phyloP scores from a whole-genome alignment of 2,888 invertebrate genomes.

The Allygus modestus region DNA sequence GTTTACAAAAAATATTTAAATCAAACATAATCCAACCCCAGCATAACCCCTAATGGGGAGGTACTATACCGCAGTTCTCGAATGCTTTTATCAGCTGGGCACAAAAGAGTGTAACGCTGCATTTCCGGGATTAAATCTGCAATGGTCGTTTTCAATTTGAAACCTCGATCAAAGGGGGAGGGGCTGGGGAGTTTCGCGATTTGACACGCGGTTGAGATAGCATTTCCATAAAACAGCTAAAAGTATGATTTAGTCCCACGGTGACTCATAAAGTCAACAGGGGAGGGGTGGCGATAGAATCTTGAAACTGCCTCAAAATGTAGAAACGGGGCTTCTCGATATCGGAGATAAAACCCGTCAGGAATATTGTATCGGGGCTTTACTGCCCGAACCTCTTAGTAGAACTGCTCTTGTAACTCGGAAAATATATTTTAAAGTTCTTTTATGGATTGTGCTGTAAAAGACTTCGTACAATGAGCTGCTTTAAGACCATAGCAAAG shows the following conservation, averaged over 20 bases:
- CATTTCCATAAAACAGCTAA: slow-evolving; percentile 63
- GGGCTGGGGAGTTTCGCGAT: slow-evolving; percentile 31
- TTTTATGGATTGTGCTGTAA: slow-evolving; percentile 35
- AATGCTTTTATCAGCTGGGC: slow-evolving; percentile 23
- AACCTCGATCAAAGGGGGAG: background rate
- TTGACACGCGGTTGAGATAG: slow-evolving; percentile 44
- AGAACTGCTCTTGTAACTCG: slow-evolving; percentile 33
- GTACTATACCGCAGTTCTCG: background rate
- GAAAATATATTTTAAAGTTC: slow-evolving; percentile 7
- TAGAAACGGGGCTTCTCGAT: slow-evolving; percentile 37
- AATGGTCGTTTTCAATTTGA: slow-evolving; percentile 57
- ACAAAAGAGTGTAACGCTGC: slow-evolving; percentile 17
- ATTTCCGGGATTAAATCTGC: slow-evolving; percentile 43
- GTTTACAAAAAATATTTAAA: background rate
- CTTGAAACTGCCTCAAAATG: slow-evolving; percentile 43
- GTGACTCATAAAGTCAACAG: slow-evolving; percentile 44
- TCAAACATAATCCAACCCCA: background rate
- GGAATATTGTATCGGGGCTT: slow-evolving; percentile 4
- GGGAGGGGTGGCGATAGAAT: slow-evolving; percentile 22
- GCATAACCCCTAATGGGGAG: background rate
- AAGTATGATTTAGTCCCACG: slow-evolving; percentile 55
- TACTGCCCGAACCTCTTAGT: slow-evolving; percentile 41
- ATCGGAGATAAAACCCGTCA: slow-evolving; percentile 16
- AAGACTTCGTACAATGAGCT: background rate
- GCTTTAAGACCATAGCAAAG: background rate